Conservation (phyloP, 2,797 vertebrate species). For the Mycteria americana region DNA sequence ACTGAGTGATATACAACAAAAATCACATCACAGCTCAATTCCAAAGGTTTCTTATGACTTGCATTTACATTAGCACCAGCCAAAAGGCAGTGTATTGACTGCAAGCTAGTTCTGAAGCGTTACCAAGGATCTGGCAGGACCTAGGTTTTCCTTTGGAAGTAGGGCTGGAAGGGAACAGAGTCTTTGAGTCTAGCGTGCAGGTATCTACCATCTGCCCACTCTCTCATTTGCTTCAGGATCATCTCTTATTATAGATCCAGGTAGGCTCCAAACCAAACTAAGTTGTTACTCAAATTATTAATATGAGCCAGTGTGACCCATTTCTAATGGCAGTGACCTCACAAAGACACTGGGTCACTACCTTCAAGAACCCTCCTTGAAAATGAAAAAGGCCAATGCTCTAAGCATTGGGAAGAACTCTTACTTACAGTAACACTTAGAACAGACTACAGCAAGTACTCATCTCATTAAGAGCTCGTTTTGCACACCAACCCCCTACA, state of each 20-base stretch:
- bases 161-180: neutral
- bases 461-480: neutral
- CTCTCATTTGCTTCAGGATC: neutral
- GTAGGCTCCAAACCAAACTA: neutral
- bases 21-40: neutral
- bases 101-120: neutral
- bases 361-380: neutral
- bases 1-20: neutral
- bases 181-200: neutral
- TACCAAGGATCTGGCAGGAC: neutral
- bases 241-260: neutral
- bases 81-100: neutral
- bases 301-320: fast-evolving
- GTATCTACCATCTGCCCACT: neutral
- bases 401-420: neutral
- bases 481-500: neutral
- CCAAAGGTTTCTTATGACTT: neutral
- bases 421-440: neutral
- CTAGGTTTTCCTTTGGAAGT: neutral
- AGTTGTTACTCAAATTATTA: neutral
- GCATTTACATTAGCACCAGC: neutral
- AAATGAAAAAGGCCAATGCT: neutral
- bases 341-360: neutral
- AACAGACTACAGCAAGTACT: neutral
- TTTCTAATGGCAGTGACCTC: fast-evolving